Base-by-base conservation (phyloP, 2,888 invertebrate genomes). In the Congeria kusceri region DNA sequence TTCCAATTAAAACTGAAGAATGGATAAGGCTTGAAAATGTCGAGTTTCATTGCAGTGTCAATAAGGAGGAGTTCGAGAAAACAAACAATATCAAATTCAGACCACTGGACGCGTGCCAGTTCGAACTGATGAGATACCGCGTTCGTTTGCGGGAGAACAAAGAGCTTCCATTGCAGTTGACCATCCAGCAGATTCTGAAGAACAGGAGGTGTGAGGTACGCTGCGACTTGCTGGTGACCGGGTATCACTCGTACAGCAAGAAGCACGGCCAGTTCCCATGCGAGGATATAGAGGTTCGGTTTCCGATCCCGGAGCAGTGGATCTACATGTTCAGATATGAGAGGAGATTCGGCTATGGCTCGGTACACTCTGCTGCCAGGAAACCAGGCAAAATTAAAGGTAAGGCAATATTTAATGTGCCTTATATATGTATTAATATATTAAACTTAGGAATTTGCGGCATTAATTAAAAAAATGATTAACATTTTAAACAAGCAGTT, bases 251-350 rank as follows among this genome's bases (percentile, higher is more conserved):
- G 69, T 96, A 98, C 68, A 98, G 98, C 73, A 96, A 98, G 88
- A 98, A 98, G 94, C 95, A 98, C 84, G 98, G 98, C 0, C 98
- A 99, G 94, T 94, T 94, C 71, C 93, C 93, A 0, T 93, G 93
- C 87, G 93, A 93, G 83, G 99, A 99, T 94, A 99, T 99, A 39
- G 96, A 97, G 94, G 96, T 99, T 71, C 86, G 94, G 15, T 94
- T 99, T 94, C 99, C 99, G 18, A 98, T 99, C 90, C 99, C 99
- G 25, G 99, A 99, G 94, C 97, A 98, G 92, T 99, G 99, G 99
- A 99, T 99, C 92, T 99, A 99, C 94, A 95, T 99, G 92, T 99
- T 99, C 95, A 96, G 99, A 80, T 98, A 98, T 58, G 99, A 99
- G 86, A 98, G 98, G 92, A 97, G 99, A 94, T 99, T 99, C 94